Conservation (phyloP, 1,140 invertebrate genomes). For the Drosophila parvula region DNA sequence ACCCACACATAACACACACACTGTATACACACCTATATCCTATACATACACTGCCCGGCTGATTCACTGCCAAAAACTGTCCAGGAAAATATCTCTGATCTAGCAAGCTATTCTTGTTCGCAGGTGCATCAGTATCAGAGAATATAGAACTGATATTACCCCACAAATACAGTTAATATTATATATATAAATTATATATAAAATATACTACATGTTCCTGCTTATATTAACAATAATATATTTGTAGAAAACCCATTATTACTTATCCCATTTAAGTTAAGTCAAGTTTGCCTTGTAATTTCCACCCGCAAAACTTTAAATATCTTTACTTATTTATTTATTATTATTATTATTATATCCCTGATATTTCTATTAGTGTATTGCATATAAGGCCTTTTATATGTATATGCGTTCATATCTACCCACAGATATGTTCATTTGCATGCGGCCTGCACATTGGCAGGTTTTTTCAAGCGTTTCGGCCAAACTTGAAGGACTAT, state of each 20-base stretch:
- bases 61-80: background rate
- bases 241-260: too few relatives aligned
- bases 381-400: slow-evolving; percentile 8
- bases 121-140: background rate
- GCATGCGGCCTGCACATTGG: slow-evolving; percentile 24
- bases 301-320: background rate
- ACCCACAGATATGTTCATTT: slow-evolving; percentile 41
- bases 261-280: too few relatives aligned
- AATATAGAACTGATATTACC: too few relatives aligned
- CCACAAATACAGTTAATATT: background rate
- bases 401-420: slow-evolving; percentile 12
- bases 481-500: slow-evolving; percentile 30
- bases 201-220: too few relatives aligned
- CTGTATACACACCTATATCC: background rate
- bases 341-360: too few relatives aligned
- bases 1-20: background rate
- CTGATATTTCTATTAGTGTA: background rate
- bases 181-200: background rate
- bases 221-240: too few relatives aligned
- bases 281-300: too few relatives aligned
- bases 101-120: background rate
- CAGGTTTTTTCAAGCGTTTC: slow-evolving; percentile 27
- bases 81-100: background rate
- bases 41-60: background rate
- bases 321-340: background rate